phyloP scores from a whole-genome alignment of 1,140 invertebrate genomes.

The Aphaenogaster rudis region DNA sequence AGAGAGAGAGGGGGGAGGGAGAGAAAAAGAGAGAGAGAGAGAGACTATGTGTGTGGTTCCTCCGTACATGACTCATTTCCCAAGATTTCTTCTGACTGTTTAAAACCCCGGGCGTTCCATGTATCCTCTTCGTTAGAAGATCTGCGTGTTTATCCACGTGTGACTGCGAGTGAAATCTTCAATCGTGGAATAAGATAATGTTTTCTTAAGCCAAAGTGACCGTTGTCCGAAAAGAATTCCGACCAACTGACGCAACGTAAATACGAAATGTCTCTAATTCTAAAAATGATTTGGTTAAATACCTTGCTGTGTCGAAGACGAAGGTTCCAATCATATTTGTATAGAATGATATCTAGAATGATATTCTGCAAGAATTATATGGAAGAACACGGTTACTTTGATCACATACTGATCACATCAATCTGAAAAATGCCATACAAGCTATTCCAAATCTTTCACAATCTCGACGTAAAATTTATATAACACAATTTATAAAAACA shows the following conservation, averaged over 20 bases:
- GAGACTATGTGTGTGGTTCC: not conserved
- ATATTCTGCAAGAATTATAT: not conserved
- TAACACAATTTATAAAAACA: not conserved
- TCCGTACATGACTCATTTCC: constrained; percentile 9
- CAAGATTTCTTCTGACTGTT: constrained; percentile 40
- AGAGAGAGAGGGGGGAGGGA: not conserved
- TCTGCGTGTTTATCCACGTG: constrained; percentile 67
- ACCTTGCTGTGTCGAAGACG: not conserved
- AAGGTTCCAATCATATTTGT: not conserved
- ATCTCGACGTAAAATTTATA: not conserved
- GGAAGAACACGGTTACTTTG: not conserved
- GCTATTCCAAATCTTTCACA: not conserved
- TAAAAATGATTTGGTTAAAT: not conserved
- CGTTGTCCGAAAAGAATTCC: constrained; percentile 21
- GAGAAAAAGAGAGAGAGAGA: not conserved
- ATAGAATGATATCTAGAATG: not conserved
- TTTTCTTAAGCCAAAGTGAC: constrained; percentile 56
- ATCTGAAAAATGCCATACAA: not conserved
- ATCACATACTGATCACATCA: not conserved
- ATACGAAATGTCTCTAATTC: constrained; percentile 1
- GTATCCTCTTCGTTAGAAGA: constrained; percentile 31
- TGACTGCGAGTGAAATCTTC: constrained; percentile 51
- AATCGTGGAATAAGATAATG: constrained; percentile 68
- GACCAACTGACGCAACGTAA: constrained; percentile 47
- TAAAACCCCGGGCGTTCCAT: not conserved